Evolutionary conservation across 2,113 vertebrate genomes (phyloP).

Genomic region (Madoqua kirkii): DNA sequence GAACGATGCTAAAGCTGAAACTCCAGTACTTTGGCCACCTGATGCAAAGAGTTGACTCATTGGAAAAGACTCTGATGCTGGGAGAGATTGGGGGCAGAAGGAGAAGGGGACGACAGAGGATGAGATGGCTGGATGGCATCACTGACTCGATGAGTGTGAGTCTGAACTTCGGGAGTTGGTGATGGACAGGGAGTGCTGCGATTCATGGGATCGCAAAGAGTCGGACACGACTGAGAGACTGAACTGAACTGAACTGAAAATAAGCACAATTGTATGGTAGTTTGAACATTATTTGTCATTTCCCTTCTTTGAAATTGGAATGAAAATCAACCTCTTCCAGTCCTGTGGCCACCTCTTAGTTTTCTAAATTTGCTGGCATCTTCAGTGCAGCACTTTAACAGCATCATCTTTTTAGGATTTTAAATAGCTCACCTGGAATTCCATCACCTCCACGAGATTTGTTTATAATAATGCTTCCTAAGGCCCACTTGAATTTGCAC

Average conservation of each 20-base stretch:
- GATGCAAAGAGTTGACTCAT: too few species aligned
- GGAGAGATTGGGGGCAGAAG: too few species aligned
- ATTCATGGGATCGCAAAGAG: too few species aligned
- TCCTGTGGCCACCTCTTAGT: background rate
- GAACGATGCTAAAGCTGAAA: too few species aligned
- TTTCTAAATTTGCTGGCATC: background rate
- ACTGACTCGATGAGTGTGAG: rapidly evolving
- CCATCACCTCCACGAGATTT: background rate
- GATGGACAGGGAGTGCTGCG: too few species aligned
- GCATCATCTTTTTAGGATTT: background rate
- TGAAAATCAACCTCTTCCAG: background rate
- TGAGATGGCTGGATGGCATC: too few species aligned
- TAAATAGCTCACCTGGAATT: background rate
- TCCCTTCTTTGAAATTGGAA: background rate
- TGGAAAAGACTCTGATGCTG: too few species aligned
- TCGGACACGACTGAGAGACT: too few species aligned
- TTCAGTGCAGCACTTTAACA: background rate
- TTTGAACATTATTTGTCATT: background rate
- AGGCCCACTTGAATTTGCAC: background rate
- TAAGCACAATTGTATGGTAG: background rate
- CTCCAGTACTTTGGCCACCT: too few species aligned
- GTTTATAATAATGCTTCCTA: background rate
- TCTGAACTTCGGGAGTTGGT: too few species aligned
- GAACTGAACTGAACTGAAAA: background rate
- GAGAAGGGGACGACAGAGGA: too few species aligned